Evolutionary conservation across 2,888 invertebrate species (phyloP).

Genomic region (Rhagium mordax): DNA sequence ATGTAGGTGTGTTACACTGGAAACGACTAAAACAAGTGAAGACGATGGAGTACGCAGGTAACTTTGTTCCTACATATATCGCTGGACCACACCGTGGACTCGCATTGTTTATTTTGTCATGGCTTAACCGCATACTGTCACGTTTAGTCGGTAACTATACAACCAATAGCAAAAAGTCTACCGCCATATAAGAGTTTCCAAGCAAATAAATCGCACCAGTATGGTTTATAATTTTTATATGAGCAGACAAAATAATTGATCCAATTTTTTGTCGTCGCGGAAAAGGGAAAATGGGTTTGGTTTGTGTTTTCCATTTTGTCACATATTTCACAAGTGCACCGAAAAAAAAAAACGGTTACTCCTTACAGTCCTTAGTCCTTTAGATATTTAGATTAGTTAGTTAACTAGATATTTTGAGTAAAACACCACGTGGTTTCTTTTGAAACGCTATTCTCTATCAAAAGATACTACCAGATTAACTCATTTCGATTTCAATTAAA

Average conservation of each 20-base stretch:
- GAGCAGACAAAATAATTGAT: slow-evolving; percentile 48
- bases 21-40: slow-evolving; percentile 29
- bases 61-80: slow-evolving; percentile 39
- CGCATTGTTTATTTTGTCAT: slow-evolving; percentile 58
- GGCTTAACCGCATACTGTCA: slow-evolving; percentile 58
- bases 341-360: no score
- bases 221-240: slow-evolving; percentile 52
- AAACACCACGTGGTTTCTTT: no score
- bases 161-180: slow-evolving; percentile 53
- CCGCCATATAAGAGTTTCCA: slow-evolving; percentile 49
- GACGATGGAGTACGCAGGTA: slow-evolving; percentile 29
- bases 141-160: slow-evolving; percentile 59
- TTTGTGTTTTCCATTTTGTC: no score
- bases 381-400: no score
- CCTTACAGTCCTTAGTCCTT: no score
- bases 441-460: no score
- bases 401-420: no score
- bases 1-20: slow-evolving; percentile 28
- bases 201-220: slow-evolving; percentile 53
- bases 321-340: no score
- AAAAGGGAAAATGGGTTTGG: background rate
- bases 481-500: no score
- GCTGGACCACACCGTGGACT: slow-evolving; percentile 50
- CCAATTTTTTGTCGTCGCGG: slow-evolving; percentile 39
- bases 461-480: no score